These are phyloP conservation scores for Apis laboriosa DNA, from an alignment of 1,140 invertebrate genomes.

Conservation along the genomic window DNA sequence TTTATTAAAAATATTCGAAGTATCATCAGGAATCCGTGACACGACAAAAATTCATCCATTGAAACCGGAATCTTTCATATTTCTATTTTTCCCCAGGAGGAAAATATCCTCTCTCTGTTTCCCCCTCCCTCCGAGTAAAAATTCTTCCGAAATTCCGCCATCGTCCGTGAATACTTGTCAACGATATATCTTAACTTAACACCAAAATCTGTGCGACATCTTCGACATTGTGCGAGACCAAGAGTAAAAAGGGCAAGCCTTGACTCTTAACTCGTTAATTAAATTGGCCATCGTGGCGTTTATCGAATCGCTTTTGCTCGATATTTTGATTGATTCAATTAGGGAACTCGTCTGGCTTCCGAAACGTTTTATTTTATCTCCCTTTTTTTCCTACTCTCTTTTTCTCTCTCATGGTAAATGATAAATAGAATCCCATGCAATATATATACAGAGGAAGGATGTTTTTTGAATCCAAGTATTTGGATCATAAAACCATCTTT, in stretches of 20 bases:
- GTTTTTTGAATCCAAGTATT: no score
- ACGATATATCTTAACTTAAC: background rate
- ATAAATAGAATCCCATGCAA: no score
- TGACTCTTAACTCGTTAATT: conserved; percentile 2
- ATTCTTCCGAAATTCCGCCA: background rate
- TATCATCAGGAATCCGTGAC: background rate
- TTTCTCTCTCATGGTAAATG: no score
- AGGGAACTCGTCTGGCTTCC: conserved; percentile 65
- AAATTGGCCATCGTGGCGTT: conserved; percentile 7
- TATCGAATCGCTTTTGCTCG: conserved; percentile 12
- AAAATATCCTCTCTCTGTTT: background rate
- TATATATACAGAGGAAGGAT: no score
- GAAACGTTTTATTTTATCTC: background rate
- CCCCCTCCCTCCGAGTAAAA: background rate
- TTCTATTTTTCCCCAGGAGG: background rate
- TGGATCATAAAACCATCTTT: no score
- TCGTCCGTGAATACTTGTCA: background rate
- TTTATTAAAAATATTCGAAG: background rate
- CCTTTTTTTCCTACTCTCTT: background rate
- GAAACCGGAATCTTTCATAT: background rate
- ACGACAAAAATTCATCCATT: background rate
- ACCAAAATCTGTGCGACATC: background rate
- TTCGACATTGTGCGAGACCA: background rate
- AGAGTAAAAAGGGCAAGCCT: background rate
- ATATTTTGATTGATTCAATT: conserved; percentile 77